Evolutionary conservation across 2,797 vertebrate genomes (phyloP).

Genomic region (Myotis daubentonii): DNA sequence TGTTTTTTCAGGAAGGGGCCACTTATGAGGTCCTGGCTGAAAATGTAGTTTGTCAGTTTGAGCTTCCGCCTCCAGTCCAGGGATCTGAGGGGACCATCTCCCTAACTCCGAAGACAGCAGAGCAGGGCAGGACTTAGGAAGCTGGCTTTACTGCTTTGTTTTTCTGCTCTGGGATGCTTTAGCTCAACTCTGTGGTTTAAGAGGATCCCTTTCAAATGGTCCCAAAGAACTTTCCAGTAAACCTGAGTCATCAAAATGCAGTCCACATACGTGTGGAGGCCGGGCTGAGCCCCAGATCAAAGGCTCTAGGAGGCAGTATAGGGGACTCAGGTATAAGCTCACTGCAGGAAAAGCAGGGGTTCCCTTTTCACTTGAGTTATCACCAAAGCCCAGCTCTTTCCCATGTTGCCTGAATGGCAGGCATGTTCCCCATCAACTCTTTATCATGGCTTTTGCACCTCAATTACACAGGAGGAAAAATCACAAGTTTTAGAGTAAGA

Average conservation of each 20-base stretch:
- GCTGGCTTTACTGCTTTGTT: not conserved
- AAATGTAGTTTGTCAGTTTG: not conserved
- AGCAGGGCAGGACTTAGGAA: not conserved
- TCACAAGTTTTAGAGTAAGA: not conserved
- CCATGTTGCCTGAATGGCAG: not conserved
- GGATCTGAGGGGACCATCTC: not conserved
- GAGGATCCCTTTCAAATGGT: not conserved
- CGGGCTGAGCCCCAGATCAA: not conserved
- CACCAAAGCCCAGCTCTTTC: not conserved
- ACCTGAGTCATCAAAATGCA: not conserved
- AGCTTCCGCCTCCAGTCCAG: not conserved
- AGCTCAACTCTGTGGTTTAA: slow-evolving; percentile 17
- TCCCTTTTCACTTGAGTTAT: not conserved
- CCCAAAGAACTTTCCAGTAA: slow-evolving; percentile 10
- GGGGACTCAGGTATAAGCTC: not conserved
- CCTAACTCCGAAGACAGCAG: not conserved
- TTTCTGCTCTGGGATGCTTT: not conserved
- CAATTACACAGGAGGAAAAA: not conserved
- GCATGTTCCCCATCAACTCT: not conserved
- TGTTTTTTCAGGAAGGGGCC: not conserved
- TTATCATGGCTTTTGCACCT: not conserved
- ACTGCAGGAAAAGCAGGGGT: not conserved
- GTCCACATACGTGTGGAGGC: not conserved
- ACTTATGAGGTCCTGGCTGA: not conserved
- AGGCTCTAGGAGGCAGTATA: not conserved